A percentile compares a stretch with the other conserved stretches of the same genome.
phyloP scores from a whole-genome alignment of 2,797 vertebrate species.

The Notoglanidium macrostoma region DNA sequence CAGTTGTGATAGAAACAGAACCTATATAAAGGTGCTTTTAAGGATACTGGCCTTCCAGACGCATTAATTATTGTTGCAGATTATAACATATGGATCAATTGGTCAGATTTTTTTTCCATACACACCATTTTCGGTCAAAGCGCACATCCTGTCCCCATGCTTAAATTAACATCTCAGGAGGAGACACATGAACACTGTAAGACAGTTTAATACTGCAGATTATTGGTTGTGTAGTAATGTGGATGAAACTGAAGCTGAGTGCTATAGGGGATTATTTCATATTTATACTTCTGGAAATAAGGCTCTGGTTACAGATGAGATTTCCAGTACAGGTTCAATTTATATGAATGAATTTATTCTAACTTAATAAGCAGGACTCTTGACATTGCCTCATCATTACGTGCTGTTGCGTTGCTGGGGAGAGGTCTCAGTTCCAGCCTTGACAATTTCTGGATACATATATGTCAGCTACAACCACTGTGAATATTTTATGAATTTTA shows the following conservation, averaged over 20 bases:
- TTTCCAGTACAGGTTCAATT: constrained; percentile 4
- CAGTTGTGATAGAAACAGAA: neutral
- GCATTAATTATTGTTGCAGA: neutral
- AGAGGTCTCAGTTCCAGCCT: neutral
- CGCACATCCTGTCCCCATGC: neutral
- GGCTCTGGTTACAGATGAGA: constrained; percentile 10
- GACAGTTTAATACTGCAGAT: neutral
- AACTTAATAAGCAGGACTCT: neutral
- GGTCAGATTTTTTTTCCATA: neutral
- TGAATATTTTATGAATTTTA: constrained; percentile 12
- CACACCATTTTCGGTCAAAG: neutral
- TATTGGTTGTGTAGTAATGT: neutral
- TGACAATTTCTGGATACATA: neutral
- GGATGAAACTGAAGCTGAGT: neutral
- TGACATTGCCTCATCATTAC: constrained; percentile 14
- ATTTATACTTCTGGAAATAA: constrained; percentile 8
- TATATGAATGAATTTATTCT: constrained; percentile 7
- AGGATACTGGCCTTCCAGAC: neutral
- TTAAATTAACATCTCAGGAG: neutral
- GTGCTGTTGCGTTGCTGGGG: constrained; percentile 3
- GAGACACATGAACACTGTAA: neutral
- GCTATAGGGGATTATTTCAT: neutral
- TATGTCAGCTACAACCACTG: neutral
- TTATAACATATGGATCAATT: neutral
- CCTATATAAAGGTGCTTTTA: neutral